These are phyloP conservation scores for Rhyacichthys aspro DNA, from an alignment of 2,797 vertebrate species.

Conservation along the genomic window DNA sequence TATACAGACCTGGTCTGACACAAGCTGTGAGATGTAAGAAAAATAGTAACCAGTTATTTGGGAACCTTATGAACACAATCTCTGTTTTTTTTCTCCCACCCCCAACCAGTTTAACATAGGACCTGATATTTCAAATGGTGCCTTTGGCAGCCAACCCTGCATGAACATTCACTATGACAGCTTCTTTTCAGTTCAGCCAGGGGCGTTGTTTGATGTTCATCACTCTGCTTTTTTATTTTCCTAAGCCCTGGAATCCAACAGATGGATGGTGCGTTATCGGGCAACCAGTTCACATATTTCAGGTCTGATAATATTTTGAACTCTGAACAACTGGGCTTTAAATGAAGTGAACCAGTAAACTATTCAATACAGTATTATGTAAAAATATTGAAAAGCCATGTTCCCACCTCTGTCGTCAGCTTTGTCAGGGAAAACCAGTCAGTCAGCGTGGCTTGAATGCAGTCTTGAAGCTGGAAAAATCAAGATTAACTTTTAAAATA, in stretches of 20 bases:
- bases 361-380: not conserved
- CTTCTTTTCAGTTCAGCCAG: slow-evolving; percentile 61
- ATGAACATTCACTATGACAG: slow-evolving; percentile 78
- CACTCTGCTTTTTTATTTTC: slow-evolving; percentile 47
- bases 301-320: not conserved
- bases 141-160: slow-evolving; percentile 66
- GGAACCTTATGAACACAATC: slow-evolving; percentile 1
- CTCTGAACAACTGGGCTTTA: not conserved
- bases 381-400: not conserved
- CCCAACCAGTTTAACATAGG: slow-evolving; percentile 24
- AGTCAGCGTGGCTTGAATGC: slow-evolving; percentile 90
- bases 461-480: slow-evolving; percentile 90
- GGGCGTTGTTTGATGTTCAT: slow-evolving; percentile 58
- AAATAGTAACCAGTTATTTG: not conserved
- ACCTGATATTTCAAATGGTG: slow-evolving; percentile 47
- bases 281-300: not conserved
- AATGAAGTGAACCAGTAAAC: too few species aligned
- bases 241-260: slow-evolving; percentile 26
- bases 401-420: slow-evolving; percentile 77
- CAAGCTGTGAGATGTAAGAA: not conserved
- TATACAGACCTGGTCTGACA: too few species aligned
- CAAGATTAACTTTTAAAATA: not conserved
- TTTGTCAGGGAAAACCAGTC: slow-evolving; percentile 88
- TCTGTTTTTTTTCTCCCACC: not conserved
- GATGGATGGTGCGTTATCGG: not conserved